Evolutionary conservation across 1,140 invertebrate species (phyloP).

Genomic region (Gryon sp.): DNA sequence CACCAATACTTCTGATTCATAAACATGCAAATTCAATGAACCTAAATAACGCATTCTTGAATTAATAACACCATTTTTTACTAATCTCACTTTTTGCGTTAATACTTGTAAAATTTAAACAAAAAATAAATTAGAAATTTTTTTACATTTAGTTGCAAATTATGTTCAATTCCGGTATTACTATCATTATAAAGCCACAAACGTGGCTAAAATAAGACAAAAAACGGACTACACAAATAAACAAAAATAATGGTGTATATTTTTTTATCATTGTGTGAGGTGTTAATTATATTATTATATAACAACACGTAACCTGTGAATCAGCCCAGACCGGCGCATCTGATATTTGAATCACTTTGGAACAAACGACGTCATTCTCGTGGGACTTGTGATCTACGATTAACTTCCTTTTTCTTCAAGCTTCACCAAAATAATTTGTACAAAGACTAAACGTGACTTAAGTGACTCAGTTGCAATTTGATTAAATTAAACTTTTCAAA

Average conservation of each 20-base stretch:
- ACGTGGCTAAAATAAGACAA: no score
- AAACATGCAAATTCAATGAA: neutral
- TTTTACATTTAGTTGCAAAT: no score
- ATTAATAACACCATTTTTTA: neutral
- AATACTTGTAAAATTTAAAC: neutral
- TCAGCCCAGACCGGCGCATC: slow-evolving; percentile 58
- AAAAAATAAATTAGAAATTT: neutral
- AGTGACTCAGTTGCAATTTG: slow-evolving; percentile 34
- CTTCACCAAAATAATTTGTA: slow-evolving; percentile 44
- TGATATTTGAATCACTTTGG: slow-evolving; percentile 54
- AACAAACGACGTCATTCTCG: slow-evolving; percentile 38
- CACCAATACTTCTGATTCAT: slow-evolving; percentile 1
- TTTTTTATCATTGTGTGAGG: slow-evolving; percentile 37
- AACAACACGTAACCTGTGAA: slow-evolving; percentile 60
- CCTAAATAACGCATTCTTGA: neutral
- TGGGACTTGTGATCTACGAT: slow-evolving; percentile 48
- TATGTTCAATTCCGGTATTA: no score
- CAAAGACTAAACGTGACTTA: neutral
- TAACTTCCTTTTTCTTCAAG: slow-evolving; percentile 40
- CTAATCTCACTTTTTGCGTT: no score
- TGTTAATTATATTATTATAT: slow-evolving; percentile 65
- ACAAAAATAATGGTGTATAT: neutral
- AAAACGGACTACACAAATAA: slow-evolving; percentile 7
- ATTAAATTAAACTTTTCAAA: slow-evolving; percentile 18
- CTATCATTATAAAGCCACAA: no score